Base-by-base conservation (phyloP, 2,888 invertebrate species). In the Molanna angustata region DNA sequence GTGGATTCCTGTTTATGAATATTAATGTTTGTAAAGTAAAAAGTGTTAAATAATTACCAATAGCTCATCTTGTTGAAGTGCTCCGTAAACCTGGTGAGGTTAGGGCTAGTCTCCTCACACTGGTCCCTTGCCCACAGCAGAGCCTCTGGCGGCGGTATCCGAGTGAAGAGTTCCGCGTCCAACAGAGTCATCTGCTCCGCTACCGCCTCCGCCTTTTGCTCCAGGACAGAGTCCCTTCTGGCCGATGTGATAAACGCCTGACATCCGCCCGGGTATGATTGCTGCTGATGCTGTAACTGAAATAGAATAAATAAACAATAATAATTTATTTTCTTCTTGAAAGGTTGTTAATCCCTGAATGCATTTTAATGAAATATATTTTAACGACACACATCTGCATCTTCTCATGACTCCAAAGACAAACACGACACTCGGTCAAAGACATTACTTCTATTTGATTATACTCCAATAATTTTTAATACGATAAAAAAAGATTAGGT, bases 31-130 rank as follows among this genome's bases (percentile, higher is more conserved):
- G 4, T 27, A 27, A 27, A 27, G 4, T 27, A 27, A 27, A 7
- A 27, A 27, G 11, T 27, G 11, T 27, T 71, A n/a, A n/a, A n/a
- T n/a, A n/a, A n/a, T 66, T 67, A 83, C 97, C 97, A 97, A 67
- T 92, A 97, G 53, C 96, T 96, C 94, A 97, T 95, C 76, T 98
- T 97, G 70, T 99, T 99, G 72, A 99, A 99, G 73, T 99, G 98
- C 69, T 97, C 96, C 0, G 99, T 99, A 69, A 99, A 99, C 61
- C 89, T 80, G 22, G 95, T 96, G 52, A 99, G 80, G 73, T 99
- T 98, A 2, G 97, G 97, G 67, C 96, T 95, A 62, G 90, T 83
- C 68, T 97, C 96, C 71, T 98, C 98, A 61, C 92, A 93, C 72
- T 98, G 98, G 69, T 98, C 95, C 65, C 94, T 88, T 31, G 97